A percentile compares a stretch with the other conserved stretches of the same genome.
phyloP scores from a whole-genome alignment of 2,888 invertebrate genomes.

The Eugnorisma glareosa region DNA sequence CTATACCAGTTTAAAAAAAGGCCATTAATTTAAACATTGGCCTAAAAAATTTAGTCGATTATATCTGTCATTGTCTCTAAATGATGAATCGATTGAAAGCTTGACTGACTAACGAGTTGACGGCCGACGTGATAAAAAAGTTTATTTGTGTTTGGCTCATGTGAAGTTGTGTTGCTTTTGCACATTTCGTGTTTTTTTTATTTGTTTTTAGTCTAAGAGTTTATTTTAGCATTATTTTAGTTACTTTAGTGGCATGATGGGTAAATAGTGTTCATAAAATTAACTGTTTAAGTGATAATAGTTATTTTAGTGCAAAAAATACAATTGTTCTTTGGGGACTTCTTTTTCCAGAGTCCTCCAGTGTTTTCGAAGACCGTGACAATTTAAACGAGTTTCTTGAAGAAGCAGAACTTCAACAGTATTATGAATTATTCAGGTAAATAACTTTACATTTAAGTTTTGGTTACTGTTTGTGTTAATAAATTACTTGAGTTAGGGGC shows the following conservation, averaged over 20 bases:
- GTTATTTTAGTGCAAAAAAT: slow-evolving; percentile 26
- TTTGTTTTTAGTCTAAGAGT: slow-evolving; percentile 40
- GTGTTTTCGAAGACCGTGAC: slow-evolving; percentile 74
- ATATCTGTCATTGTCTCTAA: neutral
- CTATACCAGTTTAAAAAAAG: neutral
- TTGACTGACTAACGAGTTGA: slow-evolving; percentile 13
- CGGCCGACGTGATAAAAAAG: slow-evolving; percentile 28
- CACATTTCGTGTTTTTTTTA: slow-evolving; percentile 47
- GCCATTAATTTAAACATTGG: neutral
- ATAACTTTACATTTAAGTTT: slow-evolving; percentile 63
- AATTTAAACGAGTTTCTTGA: slow-evolving; percentile 94
- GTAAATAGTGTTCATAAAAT: slow-evolving; percentile 65
- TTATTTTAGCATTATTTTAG: slow-evolving; percentile 31
- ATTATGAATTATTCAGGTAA: slow-evolving; percentile 95
- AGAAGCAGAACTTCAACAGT: slow-evolving; percentile 98
- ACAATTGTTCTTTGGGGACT: slow-evolving; percentile 47
- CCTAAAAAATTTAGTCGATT: slow-evolving; percentile 22
- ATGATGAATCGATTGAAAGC: neutral
- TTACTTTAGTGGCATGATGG: slow-evolving; percentile 67
- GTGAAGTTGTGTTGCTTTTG: slow-evolving; percentile 27
- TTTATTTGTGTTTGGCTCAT: slow-evolving; percentile 30
- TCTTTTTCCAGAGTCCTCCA: slow-evolving; percentile 75
- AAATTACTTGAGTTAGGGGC: neutral
- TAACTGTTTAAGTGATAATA: slow-evolving; percentile 46
- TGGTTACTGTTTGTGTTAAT: slow-evolving; percentile 13